Conservation (phyloP, 1,140 invertebrate species). For the Heliconius congener region DNA sequence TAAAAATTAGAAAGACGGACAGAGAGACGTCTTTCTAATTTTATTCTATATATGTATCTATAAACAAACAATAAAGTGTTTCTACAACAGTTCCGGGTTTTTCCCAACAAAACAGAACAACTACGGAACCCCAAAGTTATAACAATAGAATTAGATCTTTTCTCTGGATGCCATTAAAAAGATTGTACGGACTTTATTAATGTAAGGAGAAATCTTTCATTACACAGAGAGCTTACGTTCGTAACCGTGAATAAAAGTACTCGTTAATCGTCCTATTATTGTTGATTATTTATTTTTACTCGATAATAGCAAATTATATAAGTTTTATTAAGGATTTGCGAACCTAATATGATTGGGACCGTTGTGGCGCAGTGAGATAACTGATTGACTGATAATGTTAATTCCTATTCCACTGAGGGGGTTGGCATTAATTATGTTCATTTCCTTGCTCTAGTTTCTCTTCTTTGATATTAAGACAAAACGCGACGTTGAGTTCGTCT, state of each 20-base stretch:
- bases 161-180: constrained; percentile 3
- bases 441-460: too few species aligned
- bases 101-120: too few species aligned
- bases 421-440: too few species aligned
- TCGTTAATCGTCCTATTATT: constrained; percentile 1
- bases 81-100: too few species aligned
- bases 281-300: constrained; percentile 3
- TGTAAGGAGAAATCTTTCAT: constrained; percentile 9
- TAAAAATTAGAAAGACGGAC: too few species aligned
- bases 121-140: background rate
- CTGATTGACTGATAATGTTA: background rate
- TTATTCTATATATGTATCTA: too few species aligned
- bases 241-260: background rate
- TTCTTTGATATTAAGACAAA: too few species aligned
- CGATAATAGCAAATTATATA: background rate
- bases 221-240: background rate
- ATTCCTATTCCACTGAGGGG: background rate
- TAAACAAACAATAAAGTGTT: too few species aligned
- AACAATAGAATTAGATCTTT: constrained; percentile 5
- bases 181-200: constrained; percentile 12
- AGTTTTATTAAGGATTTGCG: background rate
- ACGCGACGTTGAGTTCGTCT: too few species aligned
- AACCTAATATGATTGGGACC: background rate
- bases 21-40: too few species aligned
- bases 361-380: background rate